Evolutionary conservation across 2,888 invertebrate genomes (phyloP), one percentile per base, ranked within the genome.

Genomic region (Amorpha juglandis): DNA sequence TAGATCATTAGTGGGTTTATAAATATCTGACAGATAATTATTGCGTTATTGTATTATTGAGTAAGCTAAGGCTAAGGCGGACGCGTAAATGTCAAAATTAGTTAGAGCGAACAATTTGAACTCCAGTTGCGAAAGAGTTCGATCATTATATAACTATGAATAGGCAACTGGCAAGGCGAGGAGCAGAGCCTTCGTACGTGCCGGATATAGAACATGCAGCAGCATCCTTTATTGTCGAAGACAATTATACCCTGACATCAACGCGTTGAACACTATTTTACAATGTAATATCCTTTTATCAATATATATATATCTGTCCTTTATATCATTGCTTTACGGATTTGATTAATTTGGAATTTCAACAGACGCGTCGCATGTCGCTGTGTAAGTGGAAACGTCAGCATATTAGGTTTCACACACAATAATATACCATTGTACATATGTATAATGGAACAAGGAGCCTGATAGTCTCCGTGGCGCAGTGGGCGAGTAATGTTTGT

Each of bases 141-240:
- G 58, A 65, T 71, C 71, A 72, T 76, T 74, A 73, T 62, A 66
- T 65, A 63, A 62, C 69, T 64, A 68, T 63, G 67, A 66, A 67
- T 67, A 67, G 19, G 6, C 19, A 50, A 45, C 11, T 45, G 64
- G 62, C 58, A 68, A 70, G 65, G 66, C 38, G 62, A 67, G 45
- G 50, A 38, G 62, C 71, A 74, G 71, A 73, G 66, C 65, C 64
- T 51, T 53, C 53, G 64, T 35, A 58, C 38, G 63, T 50, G 38
- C 58, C 73, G 72, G 72, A 74, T 68, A 69, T 72, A 68, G 71
- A 66, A 66, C 68, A 42, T 11, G 38, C 58, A n/a, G 1, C 11
- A 6, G 58, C 11, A 19, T 38, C 58, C 38, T 58, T 42, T 19
- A 38, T 19, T 38, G 35, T 38, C 4, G 11, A 38, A 55, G 38